Percentiles rank a stretch among this genome's conserved stretches.
These are phyloP conservation scores for Intellagama lesueurii DNA, from an alignment of 2,797 vertebrate species.

Conservation along the genomic window DNA sequence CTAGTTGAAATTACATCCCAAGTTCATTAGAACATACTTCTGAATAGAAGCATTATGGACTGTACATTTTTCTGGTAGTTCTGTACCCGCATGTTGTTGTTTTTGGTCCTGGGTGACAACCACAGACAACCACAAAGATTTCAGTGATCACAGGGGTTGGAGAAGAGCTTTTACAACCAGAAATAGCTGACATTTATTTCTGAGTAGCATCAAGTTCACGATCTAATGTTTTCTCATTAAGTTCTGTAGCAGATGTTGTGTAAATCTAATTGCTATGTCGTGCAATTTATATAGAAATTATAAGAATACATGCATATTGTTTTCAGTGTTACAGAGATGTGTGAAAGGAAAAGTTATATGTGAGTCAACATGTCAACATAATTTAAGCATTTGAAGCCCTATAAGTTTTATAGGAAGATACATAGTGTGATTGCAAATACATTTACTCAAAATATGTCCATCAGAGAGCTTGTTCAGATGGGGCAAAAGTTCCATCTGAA, in stretches of 20 bases:
- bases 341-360: not conserved
- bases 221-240: not conserved
- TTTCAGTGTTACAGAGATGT: not conserved
- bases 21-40: not conserved
- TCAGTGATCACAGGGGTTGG: not conserved
- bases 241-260: not conserved
- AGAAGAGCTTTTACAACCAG: not conserved
- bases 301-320: no score
- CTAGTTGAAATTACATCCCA: not conserved
- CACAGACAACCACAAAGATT: not conserved
- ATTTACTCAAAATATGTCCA: not conserved
- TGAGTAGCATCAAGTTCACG: not conserved
- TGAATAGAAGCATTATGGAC: not conserved
- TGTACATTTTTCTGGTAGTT: not conserved
- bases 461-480: not conserved
- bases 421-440: not conserved
- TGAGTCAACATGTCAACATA: not conserved
- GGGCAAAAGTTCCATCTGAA: no score
- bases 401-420: not conserved
- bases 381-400: not conserved
- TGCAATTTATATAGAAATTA: no score
- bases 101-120: not conserved
- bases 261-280: not conserved
- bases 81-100: not conserved
- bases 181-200: not conserved